Evolutionary conservation across 1,140 invertebrate species (phyloP).

Genomic region (Bradynema listronoti): DNA sequence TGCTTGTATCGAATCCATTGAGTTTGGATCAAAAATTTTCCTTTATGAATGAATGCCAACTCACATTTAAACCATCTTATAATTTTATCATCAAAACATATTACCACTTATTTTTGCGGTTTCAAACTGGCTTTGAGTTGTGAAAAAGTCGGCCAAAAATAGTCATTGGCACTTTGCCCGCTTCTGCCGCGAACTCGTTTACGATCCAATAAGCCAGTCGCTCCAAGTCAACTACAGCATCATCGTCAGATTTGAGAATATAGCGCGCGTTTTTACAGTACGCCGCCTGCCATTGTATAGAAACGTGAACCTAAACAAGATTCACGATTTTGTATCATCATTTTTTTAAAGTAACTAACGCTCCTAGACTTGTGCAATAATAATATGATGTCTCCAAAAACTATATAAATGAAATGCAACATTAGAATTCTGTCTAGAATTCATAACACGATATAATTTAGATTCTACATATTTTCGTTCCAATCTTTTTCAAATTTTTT

Average conservation of each 20-base stretch:
- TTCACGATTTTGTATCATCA: no score
- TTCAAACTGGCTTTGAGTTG: constrained; percentile 9
- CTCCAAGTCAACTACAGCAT: constrained; percentile 21
- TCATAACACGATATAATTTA: not conserved
- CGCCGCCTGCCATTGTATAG: constrained; percentile 19
- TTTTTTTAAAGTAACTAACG: no score
- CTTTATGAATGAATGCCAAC: not conserved
- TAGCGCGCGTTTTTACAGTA: constrained; percentile 17
- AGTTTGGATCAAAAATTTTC: not conserved
- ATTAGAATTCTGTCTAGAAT: not conserved
- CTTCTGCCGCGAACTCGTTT: constrained; percentile 12
- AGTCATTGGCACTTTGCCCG: not conserved
- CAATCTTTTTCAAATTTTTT: not conserved
- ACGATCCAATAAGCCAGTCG: constrained; percentile 24
- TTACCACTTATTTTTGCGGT: constrained; percentile 22
- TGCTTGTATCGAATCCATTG: not conserved
- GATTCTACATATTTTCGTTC: not conserved
- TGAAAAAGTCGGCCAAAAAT: constrained; percentile 29
- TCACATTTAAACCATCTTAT: not conserved
- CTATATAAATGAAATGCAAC: not conserved
- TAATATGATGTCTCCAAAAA: no score
- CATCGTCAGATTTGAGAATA: constrained; percentile 25
- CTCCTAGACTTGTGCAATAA: no score
- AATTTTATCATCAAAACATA: not conserved
- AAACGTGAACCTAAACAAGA: constrained; percentile 21